Evolutionary conservation across 2,888 invertebrate species (phyloP).

Genomic region (Nephrotoma flavescens): DNA sequence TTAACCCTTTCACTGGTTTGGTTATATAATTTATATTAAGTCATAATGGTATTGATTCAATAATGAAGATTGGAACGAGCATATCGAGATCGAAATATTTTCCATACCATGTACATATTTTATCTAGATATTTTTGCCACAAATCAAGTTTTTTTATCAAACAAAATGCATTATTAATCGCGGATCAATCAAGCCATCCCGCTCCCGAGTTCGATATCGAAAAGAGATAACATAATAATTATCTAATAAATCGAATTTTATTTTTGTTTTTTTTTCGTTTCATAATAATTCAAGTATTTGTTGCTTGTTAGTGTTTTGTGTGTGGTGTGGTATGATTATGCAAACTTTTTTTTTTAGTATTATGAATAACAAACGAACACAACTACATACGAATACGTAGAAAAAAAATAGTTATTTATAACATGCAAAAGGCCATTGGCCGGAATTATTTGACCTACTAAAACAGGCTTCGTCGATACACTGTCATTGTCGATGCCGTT

Average conservation of each 20-base stretch:
- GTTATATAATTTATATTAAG: neutral
- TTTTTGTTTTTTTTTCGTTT: neutral
- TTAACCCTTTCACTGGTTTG: neutral
- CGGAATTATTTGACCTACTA: conserved; percentile 35
- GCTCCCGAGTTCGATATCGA: neutral
- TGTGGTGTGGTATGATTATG: neutral
- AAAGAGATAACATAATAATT: neutral
- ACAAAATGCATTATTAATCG: neutral
- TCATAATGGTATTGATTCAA: neutral
- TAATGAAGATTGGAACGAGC: neutral
- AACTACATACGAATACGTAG: neutral
- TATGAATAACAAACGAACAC: neutral
- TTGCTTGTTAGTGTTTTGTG: neutral
- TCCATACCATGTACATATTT: neutral
- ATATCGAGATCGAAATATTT: neutral
- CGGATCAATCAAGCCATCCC: neutral
- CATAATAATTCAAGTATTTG: neutral
- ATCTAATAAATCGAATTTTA: neutral
- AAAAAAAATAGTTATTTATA: neutral
- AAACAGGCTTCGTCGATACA: conserved; percentile 18
- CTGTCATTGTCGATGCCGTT: conserved; percentile 26
- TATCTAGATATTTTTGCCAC: neutral
- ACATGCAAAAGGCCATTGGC: conserved; percentile 31
- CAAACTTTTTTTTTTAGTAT: neutral
- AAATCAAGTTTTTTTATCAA: neutral